Evolutionary conservation across 2,113 vertebrate genomes (phyloP).

Genomic region (Crocuta crocuta): DNA sequence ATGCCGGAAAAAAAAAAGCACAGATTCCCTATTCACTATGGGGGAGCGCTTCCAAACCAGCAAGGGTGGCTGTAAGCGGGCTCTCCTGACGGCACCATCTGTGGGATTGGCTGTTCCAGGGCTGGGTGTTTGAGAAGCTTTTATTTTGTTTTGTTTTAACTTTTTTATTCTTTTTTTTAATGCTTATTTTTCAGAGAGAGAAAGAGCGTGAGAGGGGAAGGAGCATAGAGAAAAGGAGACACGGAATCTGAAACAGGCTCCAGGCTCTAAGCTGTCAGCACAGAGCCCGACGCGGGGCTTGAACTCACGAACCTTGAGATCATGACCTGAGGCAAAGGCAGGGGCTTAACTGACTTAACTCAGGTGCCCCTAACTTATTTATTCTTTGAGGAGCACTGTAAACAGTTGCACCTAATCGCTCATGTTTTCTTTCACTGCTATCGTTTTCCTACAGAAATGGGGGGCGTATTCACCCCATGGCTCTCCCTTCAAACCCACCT

Average conservation of each 20-base stretch:
- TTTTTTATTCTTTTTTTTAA: background rate
- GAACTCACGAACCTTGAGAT: too few species aligned
- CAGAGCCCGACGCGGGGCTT: too few species aligned
- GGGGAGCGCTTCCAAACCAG: background rate
- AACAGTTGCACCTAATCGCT: background rate
- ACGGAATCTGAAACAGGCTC: too few species aligned
- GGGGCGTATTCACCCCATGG: background rate
- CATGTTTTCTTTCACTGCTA: background rate
- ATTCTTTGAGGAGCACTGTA: background rate
- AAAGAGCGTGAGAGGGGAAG: too few species aligned
- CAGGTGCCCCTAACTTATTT: background rate
- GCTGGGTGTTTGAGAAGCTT: background rate
- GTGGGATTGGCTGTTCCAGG: background rate
- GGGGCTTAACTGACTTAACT: too few species aligned
- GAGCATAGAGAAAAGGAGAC: too few species aligned
- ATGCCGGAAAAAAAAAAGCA: background rate
- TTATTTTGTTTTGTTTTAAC: background rate
- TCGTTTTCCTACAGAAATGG: background rate
- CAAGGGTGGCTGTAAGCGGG: background rate
- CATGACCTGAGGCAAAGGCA: too few species aligned
- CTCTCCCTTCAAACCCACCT: background rate
- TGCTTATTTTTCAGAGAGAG: too few species aligned
- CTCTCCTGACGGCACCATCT: background rate
- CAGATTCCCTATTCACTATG: background rate
- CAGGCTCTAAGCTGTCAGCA: too few species aligned